Conservation (phyloP, 2,113 vertebrate genomes). For the Neodontobutis hainanensis region DNA sequence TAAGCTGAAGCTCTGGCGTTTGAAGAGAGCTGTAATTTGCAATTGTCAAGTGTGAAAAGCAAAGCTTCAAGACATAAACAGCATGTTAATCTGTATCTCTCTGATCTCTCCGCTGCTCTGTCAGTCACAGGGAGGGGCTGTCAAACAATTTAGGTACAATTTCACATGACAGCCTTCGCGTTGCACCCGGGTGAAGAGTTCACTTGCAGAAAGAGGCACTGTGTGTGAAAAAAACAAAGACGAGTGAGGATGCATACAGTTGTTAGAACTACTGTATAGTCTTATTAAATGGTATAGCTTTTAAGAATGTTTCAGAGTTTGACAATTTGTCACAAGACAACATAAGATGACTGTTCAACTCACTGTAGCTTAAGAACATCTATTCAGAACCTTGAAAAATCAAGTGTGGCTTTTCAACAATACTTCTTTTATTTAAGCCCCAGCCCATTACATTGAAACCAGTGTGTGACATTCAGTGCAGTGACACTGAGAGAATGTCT, state of each 20-base stretch:
- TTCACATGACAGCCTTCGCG: conserved; percentile 57
- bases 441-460: conserved; percentile 43
- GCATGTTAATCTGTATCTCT: conserved; percentile 55
- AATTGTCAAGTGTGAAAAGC: conserved; percentile 49
- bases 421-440: conserved; percentile 51
- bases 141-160: conserved; percentile 65
- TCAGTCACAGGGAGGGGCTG: conserved; percentile 54
- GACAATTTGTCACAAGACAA: conserved; percentile 30
- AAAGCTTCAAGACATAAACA: conserved; percentile 40
- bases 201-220: conserved; percentile 34
- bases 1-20: conserved; percentile 6
- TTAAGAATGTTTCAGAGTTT: conserved; percentile 44
- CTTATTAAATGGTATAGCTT: conserved; percentile 33
- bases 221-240: conserved; percentile 17
- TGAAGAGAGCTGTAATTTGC: conserved; percentile 43
- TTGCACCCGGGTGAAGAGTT: conserved; percentile 70
- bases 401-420: conserved; percentile 58
- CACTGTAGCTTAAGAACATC: conserved; percentile 60
- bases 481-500: conserved; percentile 56
- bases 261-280: conserved; percentile 33
- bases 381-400: conserved; percentile 64
- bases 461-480: conserved; percentile 46
- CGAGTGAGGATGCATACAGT: background rate
- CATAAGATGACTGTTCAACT: conserved; percentile 61
- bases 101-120: conserved; percentile 68